These are phyloP conservation scores for Astropecten irregularis DNA, from an alignment of 53 echinoderm and acorn worm species.

Conservation along the genomic window DNA sequence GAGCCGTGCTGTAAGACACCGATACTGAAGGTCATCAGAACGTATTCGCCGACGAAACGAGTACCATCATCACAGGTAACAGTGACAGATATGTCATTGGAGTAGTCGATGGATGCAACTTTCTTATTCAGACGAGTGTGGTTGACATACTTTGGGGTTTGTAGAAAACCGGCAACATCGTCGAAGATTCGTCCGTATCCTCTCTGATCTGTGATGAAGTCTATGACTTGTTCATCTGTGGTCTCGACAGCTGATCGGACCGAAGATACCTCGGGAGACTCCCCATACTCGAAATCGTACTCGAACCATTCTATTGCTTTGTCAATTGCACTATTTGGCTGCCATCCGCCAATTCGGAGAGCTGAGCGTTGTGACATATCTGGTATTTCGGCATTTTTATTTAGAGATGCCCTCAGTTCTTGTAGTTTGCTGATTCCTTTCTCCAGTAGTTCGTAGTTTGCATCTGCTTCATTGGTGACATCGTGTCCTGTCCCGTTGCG, in stretches of 20 bases:
- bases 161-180: constrained; percentile 38
- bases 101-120: constrained; percentile 38
- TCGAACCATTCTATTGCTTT: constrained; percentile 46
- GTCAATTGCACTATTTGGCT: constrained; percentile 15
- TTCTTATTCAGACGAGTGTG: constrained; percentile 38
- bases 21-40: constrained; percentile 53
- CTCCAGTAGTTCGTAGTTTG: constrained; percentile 15
- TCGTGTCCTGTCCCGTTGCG: constrained; percentile 41
- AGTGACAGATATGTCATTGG: not conserved
- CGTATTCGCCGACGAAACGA: constrained; percentile 23
- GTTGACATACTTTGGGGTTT: constrained; percentile 20
- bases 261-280: constrained; percentile 9
- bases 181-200: constrained; percentile 52
- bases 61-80: constrained; percentile 32
- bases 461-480: constrained; percentile 17
- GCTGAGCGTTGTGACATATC: constrained; percentile 41
- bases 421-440: not conserved
- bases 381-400: not conserved
- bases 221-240: not conserved
- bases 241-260: not conserved
- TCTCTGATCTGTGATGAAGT: constrained; percentile 35
- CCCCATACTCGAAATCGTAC: constrained; percentile 44
- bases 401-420: not conserved
- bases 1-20: constrained; percentile 54
- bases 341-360: constrained; percentile 26